Evolutionary conservation across 2,113 vertebrate species (phyloP), one percentile per base, ranked within the genome.

Genomic region (Pelusios castaneus): DNA sequence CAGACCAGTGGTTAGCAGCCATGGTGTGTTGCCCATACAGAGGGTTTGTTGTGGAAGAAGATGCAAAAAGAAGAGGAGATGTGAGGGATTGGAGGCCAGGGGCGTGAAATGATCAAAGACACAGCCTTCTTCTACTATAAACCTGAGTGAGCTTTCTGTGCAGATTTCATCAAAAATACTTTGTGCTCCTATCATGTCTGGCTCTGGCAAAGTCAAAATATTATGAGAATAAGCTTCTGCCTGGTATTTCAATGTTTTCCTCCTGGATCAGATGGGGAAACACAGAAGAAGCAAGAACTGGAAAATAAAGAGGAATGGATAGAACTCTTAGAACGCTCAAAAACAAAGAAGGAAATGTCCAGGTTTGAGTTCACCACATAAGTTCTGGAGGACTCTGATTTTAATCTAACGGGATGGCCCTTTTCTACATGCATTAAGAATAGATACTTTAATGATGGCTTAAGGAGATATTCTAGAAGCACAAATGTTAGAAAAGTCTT

Each of bases 401-500:
- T 3, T 34, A 56, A 58, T 82, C n/a, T 82, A 63, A 67, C 2
- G 2, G 84, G 25, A 82, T 63, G 76, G 70, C 88, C 93, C 73
- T 54, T 90, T 88, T 55, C 63, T 38, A 5, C 79, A 52, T 63
- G 88, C 79, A 80, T 73, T 31, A 82, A 45, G 78, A 87, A 91
- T 91, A 76, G 58, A 54, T 43, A 45, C 52, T 19, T 73, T 96
- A 92, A 94, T 93, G 94, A 91, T 84, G 75, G 91, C 91, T 92
- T n/a, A 88, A 88, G 92, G 91, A 92, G 92, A 96, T 92, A 91
- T 43, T 54, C 82, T 0, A 1, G 10, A 9, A 81, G 84, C 96
- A 94, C 91, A 91, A 97, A 80, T 29, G 58, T 83, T 90, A 88
- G 90, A 75, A 76, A 90, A 95, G 81, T 55, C 82, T 96, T 97